Evolutionary conservation across 2,113 vertebrate genomes (phyloP).

Genomic region (Aspiorhynchus laticeps): DNA sequence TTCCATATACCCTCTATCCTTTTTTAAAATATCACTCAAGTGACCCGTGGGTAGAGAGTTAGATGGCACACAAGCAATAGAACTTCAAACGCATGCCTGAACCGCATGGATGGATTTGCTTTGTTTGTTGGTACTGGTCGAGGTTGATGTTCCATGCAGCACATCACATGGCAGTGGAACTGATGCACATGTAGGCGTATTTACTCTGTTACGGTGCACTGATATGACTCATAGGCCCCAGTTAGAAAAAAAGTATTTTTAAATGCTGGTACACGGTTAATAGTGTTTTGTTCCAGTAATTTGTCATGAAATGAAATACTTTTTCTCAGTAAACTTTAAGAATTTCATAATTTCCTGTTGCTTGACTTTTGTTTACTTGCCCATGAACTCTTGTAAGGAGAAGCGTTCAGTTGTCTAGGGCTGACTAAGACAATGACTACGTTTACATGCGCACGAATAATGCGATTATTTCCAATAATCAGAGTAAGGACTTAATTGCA

Average conservation of each 20-base stretch:
- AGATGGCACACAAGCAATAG: not conserved
- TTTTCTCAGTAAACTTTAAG: not conserved
- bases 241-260: not conserved
- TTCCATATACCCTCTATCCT: not conserved
- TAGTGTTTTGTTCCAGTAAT: not conserved
- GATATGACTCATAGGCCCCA: not conserved
- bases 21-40: not conserved
- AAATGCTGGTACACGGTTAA: not conserved
- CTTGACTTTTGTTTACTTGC: not conserved
- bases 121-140: not conserved
- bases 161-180: constrained; percentile 16
- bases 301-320: not conserved
- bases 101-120: not conserved
- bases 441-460: too few species aligned
- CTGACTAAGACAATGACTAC: not conserved
- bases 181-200: constrained; percentile 13
- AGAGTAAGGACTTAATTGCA: too few species aligned
- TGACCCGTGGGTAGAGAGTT: not conserved
- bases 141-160: constrained; percentile 19
- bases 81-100: constrained; percentile 12
- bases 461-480: too few species aligned
- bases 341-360: not conserved
- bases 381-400: not conserved
- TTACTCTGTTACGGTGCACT: not conserved
- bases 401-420: not conserved